phyloP scores from a whole-genome alignment of 2,888 invertebrate genomes.

The Noctua fimbriata region DNA sequence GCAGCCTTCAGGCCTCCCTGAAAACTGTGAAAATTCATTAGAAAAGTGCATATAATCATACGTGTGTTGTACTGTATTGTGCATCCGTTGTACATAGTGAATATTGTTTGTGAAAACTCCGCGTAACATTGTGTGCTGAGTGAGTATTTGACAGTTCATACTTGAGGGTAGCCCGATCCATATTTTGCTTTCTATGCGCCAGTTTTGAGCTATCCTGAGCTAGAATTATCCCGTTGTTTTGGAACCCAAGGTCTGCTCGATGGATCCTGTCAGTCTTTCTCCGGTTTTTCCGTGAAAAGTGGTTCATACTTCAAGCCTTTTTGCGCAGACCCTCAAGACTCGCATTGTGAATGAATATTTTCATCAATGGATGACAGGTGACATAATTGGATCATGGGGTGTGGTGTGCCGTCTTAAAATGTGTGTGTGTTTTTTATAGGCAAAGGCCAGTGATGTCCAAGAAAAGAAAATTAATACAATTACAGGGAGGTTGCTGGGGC shows the following conservation, averaged over 20 bases:
- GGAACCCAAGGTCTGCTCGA: not conserved
- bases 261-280: not conserved
- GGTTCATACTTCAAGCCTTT: conserved; percentile 16
- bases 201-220: conserved; percentile 43
- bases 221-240: not conserved
- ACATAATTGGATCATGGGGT: conserved; percentile 41
- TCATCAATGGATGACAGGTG: conserved; percentile 50
- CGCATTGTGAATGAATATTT: conserved; percentile 45
- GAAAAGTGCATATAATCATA: conserved; percentile 73
- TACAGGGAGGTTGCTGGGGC: conserved; percentile 69
- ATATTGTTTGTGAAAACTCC: conserved; percentile 70
- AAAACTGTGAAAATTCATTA: conserved; percentile 80
- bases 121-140: conserved; percentile 74
- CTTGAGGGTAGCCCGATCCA: conserved; percentile 66
- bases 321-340: conserved; percentile 22
- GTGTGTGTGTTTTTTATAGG: conserved; percentile 37
- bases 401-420: conserved; percentile 15
- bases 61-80: conserved; percentile 73
- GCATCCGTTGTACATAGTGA: conserved; percentile 71
- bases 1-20: conserved; percentile 86
- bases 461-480: conserved; percentile 76
- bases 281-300: conserved; percentile 23
- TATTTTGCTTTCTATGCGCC: conserved; percentile 60
- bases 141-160: conserved; percentile 79
- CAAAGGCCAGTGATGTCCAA: conserved; percentile 58